Evolutionary conservation across 2,797 vertebrate species (phyloP), one percentile per base, ranked within the genome.

Genomic region (Carapus acus): DNA sequence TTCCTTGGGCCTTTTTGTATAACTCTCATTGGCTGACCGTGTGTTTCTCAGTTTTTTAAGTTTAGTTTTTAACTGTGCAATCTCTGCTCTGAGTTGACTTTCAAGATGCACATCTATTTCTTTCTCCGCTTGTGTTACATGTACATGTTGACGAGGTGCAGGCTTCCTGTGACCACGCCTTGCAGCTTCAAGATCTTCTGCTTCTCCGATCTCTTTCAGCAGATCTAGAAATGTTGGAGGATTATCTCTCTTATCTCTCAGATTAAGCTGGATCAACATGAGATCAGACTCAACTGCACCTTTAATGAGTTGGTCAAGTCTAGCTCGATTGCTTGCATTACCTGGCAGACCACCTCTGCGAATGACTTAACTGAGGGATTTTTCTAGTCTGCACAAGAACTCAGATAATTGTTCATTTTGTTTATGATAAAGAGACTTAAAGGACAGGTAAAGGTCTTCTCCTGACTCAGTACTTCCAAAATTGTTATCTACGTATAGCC

Each of bases 261-360:
- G 44, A 18, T 49, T 38, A n/a, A 58, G 57, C 16, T 54, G 45
- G 9, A 65, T 2, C 3, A 62, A 22, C 36, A 54, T 47, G 15
- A 64, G 27, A 20, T 67, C 58, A 14, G 55, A 45, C 27, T 44
- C 16, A 7, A 14, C 49, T 16, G 41, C 65, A 14, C 56, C 57
- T 54, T 51, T 53, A 39, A 62, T 58, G 8, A 58, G 50, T 13
- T 62, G 49, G 3, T 63, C 46, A 9, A 62, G 49, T 9, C 21
- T 21, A 6, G 41, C 42, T 44, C 20, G 45, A 11, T 59, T 11
- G 38, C 46, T 1, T 18, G 7, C 1, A n/a, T 2, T 2, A 29
- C 9, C 27, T 19, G 18, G 6, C 65, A 7, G 16, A 51, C 62
- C 19, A 48, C 46, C n/a, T 47, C n/a, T n/a, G n/a, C n/a, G n/a